Percentiles rank a stretch among this genome's conserved stretches.
These are phyloP conservation scores for Atethmia centrago DNA, from an alignment of 2,888 invertebrate genomes.

Conservation along the genomic window DNA sequence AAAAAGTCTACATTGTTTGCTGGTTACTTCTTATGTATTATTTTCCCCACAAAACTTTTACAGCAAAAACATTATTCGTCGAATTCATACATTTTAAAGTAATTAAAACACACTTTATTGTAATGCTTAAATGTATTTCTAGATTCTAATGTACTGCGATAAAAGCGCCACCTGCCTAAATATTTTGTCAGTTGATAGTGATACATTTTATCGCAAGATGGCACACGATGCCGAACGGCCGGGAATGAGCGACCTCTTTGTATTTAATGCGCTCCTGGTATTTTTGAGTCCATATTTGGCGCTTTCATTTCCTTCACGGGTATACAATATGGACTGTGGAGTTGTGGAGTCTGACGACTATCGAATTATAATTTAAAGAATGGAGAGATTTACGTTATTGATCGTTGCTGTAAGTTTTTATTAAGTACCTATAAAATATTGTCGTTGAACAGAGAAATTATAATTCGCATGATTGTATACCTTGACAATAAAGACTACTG, in stretches of 20 bases:
- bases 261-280: conserved; percentile 81
- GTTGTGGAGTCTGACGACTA: neutral
- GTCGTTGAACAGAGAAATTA: neutral
- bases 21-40: conserved; percentile 26
- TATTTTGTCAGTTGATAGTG: conserved; percentile 50
- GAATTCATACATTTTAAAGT: neutral
- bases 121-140: neutral
- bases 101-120: neutral
- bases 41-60: conserved; percentile 24
- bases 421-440: neutral
- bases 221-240: conserved; percentile 55
- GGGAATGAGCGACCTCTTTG: conserved; percentile 66
- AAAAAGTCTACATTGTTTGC: conserved; percentile 54
- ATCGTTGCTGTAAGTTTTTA: conserved; percentile 1
- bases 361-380: conserved; percentile 16
- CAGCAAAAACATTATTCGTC: neutral
- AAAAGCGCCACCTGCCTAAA: conserved; percentile 65
- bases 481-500: neutral
- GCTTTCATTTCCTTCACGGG: conserved; percentile 73
- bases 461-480: neutral
- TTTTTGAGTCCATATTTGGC: conserved; percentile 86
- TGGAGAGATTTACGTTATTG: conserved; percentile 21
- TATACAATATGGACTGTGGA: neutral
- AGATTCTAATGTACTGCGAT: conserved; percentile 1
- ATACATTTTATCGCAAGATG: conserved; percentile 71